These are phyloP conservation scores for Leuciscus waleckii DNA, from an alignment of 2,797 vertebrate species.

Conservation along the genomic window DNA sequence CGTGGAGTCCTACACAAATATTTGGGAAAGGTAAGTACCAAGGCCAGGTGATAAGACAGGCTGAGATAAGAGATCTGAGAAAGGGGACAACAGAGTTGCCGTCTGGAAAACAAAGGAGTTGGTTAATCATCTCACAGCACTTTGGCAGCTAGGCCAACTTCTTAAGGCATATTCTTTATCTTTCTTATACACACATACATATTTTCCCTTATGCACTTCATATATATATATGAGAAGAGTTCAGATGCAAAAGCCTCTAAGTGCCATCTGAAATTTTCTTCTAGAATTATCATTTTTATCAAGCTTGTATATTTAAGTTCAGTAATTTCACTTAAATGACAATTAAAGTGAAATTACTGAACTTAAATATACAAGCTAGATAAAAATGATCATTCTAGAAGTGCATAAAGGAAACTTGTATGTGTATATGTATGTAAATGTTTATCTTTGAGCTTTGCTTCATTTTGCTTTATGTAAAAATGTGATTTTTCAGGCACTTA, in stretches of 20 bases:
- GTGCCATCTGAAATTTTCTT: too few relatives aligned
- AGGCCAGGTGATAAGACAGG: conserved; percentile 66
- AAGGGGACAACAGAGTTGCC: conserved; percentile 58
- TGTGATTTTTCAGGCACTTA: neutral
- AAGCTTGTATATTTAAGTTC: too few relatives aligned
- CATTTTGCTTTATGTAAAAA: neutral
- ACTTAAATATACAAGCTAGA: too few relatives aligned
- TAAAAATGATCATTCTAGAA: too few relatives aligned
- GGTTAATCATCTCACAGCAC: conserved; percentile 68
- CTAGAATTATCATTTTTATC: too few relatives aligned
- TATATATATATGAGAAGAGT: too few relatives aligned
- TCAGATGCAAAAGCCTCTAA: too few relatives aligned
- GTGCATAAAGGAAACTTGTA: too few relatives aligned
- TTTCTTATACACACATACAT: conserved; percentile 14
- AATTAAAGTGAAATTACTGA: too few relatives aligned
- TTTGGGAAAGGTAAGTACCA: conserved; percentile 70
- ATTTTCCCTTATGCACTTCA: too few relatives aligned
- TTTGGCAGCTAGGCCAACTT: conserved; percentile 55
- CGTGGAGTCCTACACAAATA: conserved; percentile 63
- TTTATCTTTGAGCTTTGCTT: neutral
- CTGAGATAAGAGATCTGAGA: conserved; percentile 65
- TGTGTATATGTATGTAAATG: neutral
- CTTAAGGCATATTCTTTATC: conserved; percentile 45
- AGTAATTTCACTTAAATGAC: too few relatives aligned
- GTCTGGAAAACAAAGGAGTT: conserved; percentile 64